Evolutionary conservation across 2,797 vertebrate genomes (phyloP).

Genomic region (Notamacropus eugenii): DNA sequence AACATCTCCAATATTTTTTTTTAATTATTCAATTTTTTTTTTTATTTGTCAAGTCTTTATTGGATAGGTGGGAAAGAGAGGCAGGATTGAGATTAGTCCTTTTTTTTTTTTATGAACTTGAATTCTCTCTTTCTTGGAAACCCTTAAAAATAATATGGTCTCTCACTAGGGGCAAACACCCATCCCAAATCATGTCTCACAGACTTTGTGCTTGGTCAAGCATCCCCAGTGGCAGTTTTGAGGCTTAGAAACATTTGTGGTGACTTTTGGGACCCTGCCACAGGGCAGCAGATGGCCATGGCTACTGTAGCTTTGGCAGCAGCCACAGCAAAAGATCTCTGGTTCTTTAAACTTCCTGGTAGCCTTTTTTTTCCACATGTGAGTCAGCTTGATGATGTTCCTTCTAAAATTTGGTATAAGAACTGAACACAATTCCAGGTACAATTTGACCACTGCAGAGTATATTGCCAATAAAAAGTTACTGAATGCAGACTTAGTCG

Average conservation of each 20-base stretch:
- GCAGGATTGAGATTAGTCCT: background rate
- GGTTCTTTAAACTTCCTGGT: background rate
- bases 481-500: background rate
- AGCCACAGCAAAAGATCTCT: background rate
- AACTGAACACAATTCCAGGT: background rate
- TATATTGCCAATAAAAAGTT: background rate
- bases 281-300: background rate
- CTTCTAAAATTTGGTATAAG: background rate
- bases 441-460: background rate
- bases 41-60: background rate
- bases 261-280: background rate
- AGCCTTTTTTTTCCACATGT: background rate
- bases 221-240: background rate
- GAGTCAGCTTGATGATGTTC: background rate
- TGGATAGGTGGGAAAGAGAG: background rate
- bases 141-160: background rate
- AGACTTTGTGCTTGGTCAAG: background rate
- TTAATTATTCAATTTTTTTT: background rate
- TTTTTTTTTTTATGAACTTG: no score
- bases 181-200: background rate
- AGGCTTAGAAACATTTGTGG: background rate
- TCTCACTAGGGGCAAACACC: background rate
- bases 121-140: background rate
- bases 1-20: background rate
- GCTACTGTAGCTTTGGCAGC: background rate